These are phyloP conservation scores for Heloderma charlesbogerti DNA, from an alignment of 2,113 vertebrate species.

Conservation along the genomic window DNA sequence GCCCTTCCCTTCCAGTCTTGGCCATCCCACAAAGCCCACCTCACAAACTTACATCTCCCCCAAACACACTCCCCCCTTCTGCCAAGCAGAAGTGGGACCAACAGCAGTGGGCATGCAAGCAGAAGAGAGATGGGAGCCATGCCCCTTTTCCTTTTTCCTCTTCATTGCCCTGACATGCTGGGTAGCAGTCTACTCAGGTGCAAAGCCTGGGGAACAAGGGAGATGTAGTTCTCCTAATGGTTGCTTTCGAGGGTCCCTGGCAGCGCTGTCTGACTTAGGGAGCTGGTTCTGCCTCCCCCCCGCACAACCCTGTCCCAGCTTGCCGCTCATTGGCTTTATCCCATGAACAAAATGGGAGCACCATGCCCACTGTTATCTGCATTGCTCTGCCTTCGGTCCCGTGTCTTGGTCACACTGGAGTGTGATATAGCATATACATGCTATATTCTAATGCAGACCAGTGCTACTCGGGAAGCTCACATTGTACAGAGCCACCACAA, in stretches of 20 bases:
- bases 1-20: neutral
- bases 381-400: no score
- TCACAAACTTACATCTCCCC: no score
- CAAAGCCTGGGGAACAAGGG: neutral
- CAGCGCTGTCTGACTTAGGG: neutral
- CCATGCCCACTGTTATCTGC: neutral
- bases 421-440: neutral
- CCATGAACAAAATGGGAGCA: neutral
- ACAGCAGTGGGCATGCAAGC: neutral
- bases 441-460: fast-evolving
- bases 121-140: neutral
- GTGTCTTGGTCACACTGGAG: neutral
- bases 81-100: neutral
- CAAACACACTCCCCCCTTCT: neutral
- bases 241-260: neutral
- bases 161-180: neutral
- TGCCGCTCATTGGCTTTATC: neutral
- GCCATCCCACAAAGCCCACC: neutral
- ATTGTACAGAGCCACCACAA: neutral
- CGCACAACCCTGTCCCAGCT: neutral
- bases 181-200: neutral
- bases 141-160: neutral
- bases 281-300: neutral
- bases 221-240: neutral
- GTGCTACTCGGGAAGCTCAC: fast-evolving